Percentiles rank a stretch among this genome's conserved stretches.
phyloP scores from a whole-genome alignment of 53 echinoderm and acorn worm genomes.

The Apostichopus leukothele region DNA sequence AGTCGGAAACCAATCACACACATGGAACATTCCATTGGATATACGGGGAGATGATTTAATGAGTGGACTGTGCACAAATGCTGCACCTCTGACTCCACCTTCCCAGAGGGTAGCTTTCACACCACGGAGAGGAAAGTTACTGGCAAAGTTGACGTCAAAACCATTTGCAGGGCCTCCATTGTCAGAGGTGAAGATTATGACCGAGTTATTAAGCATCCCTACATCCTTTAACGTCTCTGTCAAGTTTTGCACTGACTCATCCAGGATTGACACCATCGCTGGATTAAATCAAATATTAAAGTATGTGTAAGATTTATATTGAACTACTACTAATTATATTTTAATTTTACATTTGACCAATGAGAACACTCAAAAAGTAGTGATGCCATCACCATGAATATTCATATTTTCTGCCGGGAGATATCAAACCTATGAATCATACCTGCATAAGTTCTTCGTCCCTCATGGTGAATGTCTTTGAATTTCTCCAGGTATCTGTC shows the following conservation, averaged over 20 bases:
- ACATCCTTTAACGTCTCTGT: constrained; percentile 69
- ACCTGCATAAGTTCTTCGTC: constrained; percentile 79
- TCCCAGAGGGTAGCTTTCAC: constrained; percentile 85
- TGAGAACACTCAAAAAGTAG: too few species aligned
- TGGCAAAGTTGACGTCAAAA: constrained; percentile 82
- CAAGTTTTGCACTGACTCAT: constrained; percentile 82
- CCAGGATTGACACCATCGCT: constrained; percentile 86
- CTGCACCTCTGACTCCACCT: constrained; percentile 79
- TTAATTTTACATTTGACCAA: too few species aligned
- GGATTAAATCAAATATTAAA: neutral
- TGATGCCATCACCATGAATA: neutral
- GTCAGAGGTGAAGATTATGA: constrained; percentile 88
- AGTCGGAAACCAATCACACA: constrained; percentile 90
- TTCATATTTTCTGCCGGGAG: neutral
- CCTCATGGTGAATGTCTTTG: constrained; percentile 63
- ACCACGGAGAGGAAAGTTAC: constrained; percentile 84
- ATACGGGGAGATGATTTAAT: constrained; percentile 64
- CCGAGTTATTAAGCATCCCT: constrained; percentile 74
- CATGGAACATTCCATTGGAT: constrained; percentile 80
- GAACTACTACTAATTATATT: too few species aligned
- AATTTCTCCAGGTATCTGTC: constrained; percentile 70
- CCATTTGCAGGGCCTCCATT: constrained; percentile 89
- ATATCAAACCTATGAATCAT: neutral
- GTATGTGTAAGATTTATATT: too few species aligned
- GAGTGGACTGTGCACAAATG: constrained; percentile 70